Evolutionary conservation across 2,113 vertebrate genomes (phyloP), one percentile per base, ranked within the genome.

Genomic region (Lonchura striata): DNA sequence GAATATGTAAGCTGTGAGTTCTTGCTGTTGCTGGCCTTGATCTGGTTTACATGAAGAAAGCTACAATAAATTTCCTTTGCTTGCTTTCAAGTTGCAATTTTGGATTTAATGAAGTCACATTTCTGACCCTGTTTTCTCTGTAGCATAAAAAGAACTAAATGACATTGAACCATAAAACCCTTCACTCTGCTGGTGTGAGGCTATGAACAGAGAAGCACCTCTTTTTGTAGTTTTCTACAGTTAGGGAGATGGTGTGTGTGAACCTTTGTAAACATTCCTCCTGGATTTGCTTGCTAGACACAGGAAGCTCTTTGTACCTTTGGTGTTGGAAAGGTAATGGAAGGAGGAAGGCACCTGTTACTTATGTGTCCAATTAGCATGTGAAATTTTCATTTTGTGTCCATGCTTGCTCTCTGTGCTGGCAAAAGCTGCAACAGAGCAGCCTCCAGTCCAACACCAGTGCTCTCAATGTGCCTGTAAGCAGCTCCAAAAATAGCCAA

Each of bases 51-150:
- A n/a, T 72, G n/a, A 46, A 78, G 59, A 70, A 81, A 82, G 60
- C 60, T 50, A 66, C n/a, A 97, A 96, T 96, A 96, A 96, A 97
- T 31, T 78, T 91, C 19, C n/a, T 49, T 77, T 90, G 49, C 71
- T 83, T 79, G 54, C 60, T 88, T 92, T 91, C 24, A 70, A 27
- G 30, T 46, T 52, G 33, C 25, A 68, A 0, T 63, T 86, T 70
- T 79, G 27, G 46, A 66, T 85, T 81, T 74, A 75, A 60, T 69
- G 28, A 12, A 71, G 56, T 66, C 57, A 23, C 71, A 37, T 65
- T 68, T 79, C 75, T 72, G 54, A 65, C 63, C 49, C 41, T 17
- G 9, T 61, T 49, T 91, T 59, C 64, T 87, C 27, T 74, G 66
- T 42, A 85, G 53, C 42, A 21, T 90, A 59, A 82, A 79, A 11